phyloP scores from a whole-genome alignment of 2,888 invertebrate species.

The Chymomyza amoena region DNA sequence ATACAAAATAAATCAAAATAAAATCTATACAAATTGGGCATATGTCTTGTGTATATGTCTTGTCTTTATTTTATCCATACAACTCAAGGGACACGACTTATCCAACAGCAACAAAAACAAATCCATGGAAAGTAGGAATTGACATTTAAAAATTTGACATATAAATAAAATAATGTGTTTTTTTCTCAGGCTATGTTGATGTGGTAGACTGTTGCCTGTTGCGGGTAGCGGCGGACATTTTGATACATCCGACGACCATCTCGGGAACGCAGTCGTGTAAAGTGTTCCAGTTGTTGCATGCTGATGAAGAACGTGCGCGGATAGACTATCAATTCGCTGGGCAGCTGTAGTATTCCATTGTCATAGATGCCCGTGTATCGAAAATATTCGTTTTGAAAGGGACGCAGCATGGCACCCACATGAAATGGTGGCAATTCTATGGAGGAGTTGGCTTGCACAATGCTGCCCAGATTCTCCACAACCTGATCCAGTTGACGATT shows the following conservation, averaged over 20 bases:
- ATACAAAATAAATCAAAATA: slow-evolving; percentile 32
- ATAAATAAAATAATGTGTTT: neutral
- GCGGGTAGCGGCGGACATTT: too few relatives aligned
- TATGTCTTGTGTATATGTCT: slow-evolving; percentile 43
- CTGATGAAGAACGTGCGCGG: slow-evolving; percentile 5
- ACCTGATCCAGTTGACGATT: slow-evolving; percentile 14
- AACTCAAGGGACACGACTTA: slow-evolving; percentile 39
- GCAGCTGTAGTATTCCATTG: slow-evolving; percentile 37
- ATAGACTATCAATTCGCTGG: slow-evolving; percentile 42
- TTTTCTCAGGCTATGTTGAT: too few relatives aligned
- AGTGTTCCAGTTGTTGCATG: slow-evolving; percentile 30
- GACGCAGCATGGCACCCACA: slow-evolving; percentile 26
- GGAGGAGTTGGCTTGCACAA: slow-evolving; percentile 19
- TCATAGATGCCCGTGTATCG: slow-evolving; percentile 48
- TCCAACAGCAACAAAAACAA: slow-evolving; percentile 46
- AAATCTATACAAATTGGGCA: slow-evolving; percentile 38
- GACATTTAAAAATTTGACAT: neutral
- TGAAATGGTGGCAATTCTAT: slow-evolving; percentile 51
- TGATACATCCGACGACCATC: too few relatives aligned
- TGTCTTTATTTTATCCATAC: slow-evolving; percentile 13
- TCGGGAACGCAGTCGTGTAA: neutral
- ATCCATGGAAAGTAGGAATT: slow-evolving; percentile 16
- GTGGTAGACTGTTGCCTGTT: too few relatives aligned
- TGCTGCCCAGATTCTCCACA: slow-evolving; percentile 16
- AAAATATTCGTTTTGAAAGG: slow-evolving; percentile 32